Conservation (phyloP, 2,113 vertebrate genomes). For the Pteronura brasiliensis region DNA sequence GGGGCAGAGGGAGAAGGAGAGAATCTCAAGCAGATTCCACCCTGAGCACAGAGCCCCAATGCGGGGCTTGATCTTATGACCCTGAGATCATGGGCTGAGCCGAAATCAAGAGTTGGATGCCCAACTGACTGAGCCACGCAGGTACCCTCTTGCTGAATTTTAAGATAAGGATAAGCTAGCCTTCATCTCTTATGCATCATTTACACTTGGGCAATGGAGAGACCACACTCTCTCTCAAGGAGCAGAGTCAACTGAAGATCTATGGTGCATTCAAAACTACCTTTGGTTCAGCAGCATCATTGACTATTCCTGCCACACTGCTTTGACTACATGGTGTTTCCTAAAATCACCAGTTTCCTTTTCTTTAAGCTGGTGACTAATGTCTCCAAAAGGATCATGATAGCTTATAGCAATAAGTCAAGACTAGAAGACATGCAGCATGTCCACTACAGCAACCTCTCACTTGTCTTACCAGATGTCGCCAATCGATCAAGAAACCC, state of each 20-base stretch:
- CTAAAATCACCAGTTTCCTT: background rate
- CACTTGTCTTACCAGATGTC: background rate
- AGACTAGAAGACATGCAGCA: too few relatives aligned
- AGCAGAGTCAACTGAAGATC: background rate
- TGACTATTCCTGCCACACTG: too few relatives aligned
- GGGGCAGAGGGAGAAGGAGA: too few relatives aligned
- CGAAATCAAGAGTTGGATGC: too few relatives aligned
- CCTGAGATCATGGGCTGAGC: too few relatives aligned
- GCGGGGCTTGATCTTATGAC: too few relatives aligned
- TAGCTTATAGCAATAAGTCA: too few relatives aligned
- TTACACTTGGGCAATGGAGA: background rate
- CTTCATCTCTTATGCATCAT: background rate
- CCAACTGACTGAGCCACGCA: too few relatives aligned
- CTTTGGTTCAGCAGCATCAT: background rate
- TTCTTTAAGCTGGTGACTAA: background rate
- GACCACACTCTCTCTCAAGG: background rate
- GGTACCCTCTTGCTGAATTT: background rate
- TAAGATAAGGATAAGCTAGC: background rate
- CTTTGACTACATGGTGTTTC: background rate
- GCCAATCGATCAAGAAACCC: background rate
- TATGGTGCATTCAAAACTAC: too few relatives aligned
- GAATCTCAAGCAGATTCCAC: too few relatives aligned
- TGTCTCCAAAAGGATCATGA: background rate
- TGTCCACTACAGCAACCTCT: background rate
- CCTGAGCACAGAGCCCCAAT: too few relatives aligned